Conservation (phyloP, 2,797 vertebrate species). For the Discoglossus pictus region DNA sequence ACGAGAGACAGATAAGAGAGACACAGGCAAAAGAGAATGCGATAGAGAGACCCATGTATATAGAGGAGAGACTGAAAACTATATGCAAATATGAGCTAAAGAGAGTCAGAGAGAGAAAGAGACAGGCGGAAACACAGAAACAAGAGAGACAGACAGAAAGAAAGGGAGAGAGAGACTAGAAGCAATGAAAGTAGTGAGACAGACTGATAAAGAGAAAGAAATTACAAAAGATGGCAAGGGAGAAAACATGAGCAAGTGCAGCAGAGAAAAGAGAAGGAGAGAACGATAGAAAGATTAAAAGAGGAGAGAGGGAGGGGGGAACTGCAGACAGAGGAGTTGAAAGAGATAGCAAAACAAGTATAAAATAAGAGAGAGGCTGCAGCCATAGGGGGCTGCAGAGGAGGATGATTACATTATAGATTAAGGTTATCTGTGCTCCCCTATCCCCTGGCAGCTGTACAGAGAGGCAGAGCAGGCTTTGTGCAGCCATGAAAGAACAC, state of each 20-base stretch:
- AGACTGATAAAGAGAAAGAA: no score
- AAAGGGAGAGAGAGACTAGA: background rate
- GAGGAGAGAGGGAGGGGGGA: background rate
- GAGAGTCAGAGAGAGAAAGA: background rate
- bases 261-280: no score
- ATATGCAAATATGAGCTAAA: background rate
- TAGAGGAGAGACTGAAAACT: no score
- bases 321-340: background rate
- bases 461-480: slow-evolving; percentile 40
- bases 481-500: slow-evolving; percentile 41
- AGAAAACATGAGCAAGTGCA: no score
- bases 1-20: no score
- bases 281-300: no score
- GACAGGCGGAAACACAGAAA: background rate
- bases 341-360: slow-evolving; percentile 25
- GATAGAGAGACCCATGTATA: no score
- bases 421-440: slow-evolving; percentile 45
- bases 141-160: background rate
- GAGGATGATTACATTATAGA: slow-evolving; percentile 48
- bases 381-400: slow-evolving; percentile 21
- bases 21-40: no score
- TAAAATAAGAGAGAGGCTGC: slow-evolving; percentile 27
- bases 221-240: no score
- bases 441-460: slow-evolving; percentile 37
- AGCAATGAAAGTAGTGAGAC: no score